These are phyloP conservation scores for Apodemia mormo DNA, from an alignment of 2,888 invertebrate genomes.

Conservation along the genomic window DNA sequence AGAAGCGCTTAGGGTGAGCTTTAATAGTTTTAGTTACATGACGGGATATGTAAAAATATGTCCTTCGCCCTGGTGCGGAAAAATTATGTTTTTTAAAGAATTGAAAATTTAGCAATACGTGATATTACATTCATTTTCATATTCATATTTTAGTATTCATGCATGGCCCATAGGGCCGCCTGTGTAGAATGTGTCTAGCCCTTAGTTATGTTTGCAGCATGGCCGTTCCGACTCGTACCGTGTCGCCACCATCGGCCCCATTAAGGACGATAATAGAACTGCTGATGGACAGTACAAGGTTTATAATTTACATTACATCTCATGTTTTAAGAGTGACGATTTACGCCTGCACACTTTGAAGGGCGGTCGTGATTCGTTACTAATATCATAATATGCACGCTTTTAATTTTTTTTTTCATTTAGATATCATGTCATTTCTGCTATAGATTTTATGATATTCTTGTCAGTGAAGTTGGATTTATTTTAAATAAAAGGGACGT, in stretches of 20 bases:
- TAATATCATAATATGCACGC: slow-evolving; percentile 32
- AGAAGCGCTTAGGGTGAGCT: no score
- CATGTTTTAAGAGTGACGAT: slow-evolving; percentile 39
- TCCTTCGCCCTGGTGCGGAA: no score
- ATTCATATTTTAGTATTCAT: slow-evolving; percentile 52
- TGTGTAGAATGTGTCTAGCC: slow-evolving; percentile 78
- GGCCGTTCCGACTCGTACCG: slow-evolving; percentile 98
- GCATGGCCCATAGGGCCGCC: slow-evolving; percentile 76
- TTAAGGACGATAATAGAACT: slow-evolving; percentile 97
- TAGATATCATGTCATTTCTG: slow-evolving; percentile 3
- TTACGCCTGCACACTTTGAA: slow-evolving; percentile 31
- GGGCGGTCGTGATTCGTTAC: slow-evolving; percentile 33
- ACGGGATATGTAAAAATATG: no score
- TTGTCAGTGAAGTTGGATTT: no score
- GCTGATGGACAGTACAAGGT: slow-evolving; percentile 97
- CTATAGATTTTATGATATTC: neutral
- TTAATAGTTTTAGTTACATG: no score
- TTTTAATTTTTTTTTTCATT: slow-evolving; percentile 28
- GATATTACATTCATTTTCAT: slow-evolving; percentile 50
- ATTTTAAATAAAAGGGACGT: no score
- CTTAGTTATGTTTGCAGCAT: slow-evolving; percentile 88
- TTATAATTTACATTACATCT: slow-evolving; percentile 74
- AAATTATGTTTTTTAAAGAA: no score
- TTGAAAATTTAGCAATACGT: slow-evolving; percentile 41
- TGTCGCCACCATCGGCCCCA: slow-evolving; percentile 95